These are phyloP conservation scores for Corbicula japonica DNA, from an alignment of 2,888 invertebrate genomes.

Conservation along the genomic window DNA sequence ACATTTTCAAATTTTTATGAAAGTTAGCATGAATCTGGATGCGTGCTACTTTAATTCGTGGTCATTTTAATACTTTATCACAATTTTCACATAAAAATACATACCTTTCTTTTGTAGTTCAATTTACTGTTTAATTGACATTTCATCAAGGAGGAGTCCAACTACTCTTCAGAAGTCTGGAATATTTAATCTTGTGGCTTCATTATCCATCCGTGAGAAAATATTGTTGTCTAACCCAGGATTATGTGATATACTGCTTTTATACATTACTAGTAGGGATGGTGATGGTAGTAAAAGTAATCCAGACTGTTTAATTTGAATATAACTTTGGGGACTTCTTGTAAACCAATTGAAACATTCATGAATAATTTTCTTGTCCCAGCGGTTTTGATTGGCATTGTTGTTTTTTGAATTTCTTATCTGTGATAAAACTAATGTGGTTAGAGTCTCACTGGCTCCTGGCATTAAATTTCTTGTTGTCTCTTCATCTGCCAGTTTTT, in stretches of 20 bases:
- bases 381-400: background rate
- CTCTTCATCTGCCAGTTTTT: background rate
- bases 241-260: background rate
- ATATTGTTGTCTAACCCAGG: slow-evolving; percentile 3
- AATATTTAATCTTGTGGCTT: slow-evolving; percentile 12
- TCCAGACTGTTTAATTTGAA: background rate
- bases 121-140: too few relatives aligned
- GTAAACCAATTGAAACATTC: slow-evolving; percentile 17
- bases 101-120: too few relatives aligned
- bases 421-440: background rate
- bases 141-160: background rate
- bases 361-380: slow-evolving; percentile 8
- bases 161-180: background rate
- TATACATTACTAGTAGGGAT: background rate
- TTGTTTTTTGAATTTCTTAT: background rate
- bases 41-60: too few relatives aligned
- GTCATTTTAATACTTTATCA: too few relatives aligned
- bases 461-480: background rate
- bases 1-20: too few relatives aligned
- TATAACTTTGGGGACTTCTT: background rate
- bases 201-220: slow-evolving; percentile 3
- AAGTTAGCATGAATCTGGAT: too few relatives aligned
- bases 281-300: background rate
- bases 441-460: background rate
- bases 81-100: too few relatives aligned